phyloP scores from a whole-genome alignment of 2,888 invertebrate species.

The Eledone cirrhosa region DNA sequence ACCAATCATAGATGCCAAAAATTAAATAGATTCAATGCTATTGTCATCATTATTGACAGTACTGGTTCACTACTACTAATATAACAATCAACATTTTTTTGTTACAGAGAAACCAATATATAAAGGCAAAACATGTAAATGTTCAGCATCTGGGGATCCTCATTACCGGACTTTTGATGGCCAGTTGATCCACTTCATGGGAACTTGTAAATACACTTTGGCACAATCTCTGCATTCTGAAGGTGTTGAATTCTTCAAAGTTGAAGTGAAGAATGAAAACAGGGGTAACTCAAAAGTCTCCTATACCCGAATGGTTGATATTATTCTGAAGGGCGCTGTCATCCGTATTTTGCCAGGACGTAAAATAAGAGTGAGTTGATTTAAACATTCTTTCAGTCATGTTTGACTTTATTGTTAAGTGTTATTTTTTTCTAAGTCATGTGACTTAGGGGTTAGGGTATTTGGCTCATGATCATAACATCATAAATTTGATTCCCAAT shows the following conservation, averaged over 20 bases:
- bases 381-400: too few relatives aligned
- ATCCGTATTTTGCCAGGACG: background rate
- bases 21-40: too few relatives aligned
- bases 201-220: background rate
- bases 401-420: too few relatives aligned
- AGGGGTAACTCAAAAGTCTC: background rate
- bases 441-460: too few relatives aligned
- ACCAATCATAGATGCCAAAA: too few relatives aligned
- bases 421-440: too few relatives aligned
- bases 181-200: conserved; percentile 1
- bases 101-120: too few relatives aligned
- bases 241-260: background rate
- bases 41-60: too few relatives aligned
- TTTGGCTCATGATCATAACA: too few relatives aligned
- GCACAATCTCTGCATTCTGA: background rate
- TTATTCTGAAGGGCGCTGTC: background rate
- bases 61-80: too few relatives aligned
- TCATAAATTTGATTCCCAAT: too few relatives aligned
- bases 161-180: background rate
- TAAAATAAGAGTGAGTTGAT: background rate
- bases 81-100: too few relatives aligned
- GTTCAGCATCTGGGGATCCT: background rate
- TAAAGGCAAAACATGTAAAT: background rate
- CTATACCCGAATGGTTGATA: background rate
- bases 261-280: background rate